Conservation (phyloP, 2,113 vertebrate genomes). For the Sceloporus undulatus region DNA sequence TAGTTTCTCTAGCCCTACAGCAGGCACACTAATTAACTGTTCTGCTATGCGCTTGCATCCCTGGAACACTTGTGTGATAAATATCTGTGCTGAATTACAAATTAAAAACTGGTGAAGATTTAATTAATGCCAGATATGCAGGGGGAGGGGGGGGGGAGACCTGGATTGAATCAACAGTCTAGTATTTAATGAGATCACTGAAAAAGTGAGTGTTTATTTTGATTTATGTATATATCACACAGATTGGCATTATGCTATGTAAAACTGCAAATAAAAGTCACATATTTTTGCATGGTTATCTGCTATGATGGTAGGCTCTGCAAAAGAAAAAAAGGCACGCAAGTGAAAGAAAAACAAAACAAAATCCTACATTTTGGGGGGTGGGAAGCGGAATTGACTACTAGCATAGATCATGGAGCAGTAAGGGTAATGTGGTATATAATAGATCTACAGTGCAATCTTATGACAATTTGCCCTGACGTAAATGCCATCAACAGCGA, state of each 20-base stretch:
- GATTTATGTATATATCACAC: constrained; percentile 28
- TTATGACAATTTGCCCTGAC: not conserved
- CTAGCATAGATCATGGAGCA: not conserved
- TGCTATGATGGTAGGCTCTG: constrained; percentile 45
- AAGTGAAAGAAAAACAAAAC: constrained; percentile 53
- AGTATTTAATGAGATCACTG: constrained; percentile 29
- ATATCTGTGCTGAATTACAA: constrained; percentile 49
- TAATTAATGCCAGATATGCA: constrained; percentile 50
- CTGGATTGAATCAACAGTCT: constrained; percentile 20
- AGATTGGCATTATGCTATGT: constrained; percentile 52
- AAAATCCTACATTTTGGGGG: constrained; percentile 2
- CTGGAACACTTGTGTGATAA: constrained; percentile 44
- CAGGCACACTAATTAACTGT: constrained; percentile 46
- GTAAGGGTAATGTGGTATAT: not conserved
- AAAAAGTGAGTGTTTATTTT: not conserved
- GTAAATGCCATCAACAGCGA: not conserved
- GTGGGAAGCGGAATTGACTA: constrained; percentile 5
- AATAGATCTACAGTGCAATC: constrained; percentile 20
- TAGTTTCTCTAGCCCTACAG: constrained; percentile 64
- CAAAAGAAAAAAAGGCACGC: constrained; percentile 64
- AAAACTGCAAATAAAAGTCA: constrained; percentile 51
- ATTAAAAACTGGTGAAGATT: constrained; percentile 55
- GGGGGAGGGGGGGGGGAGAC: not conserved
- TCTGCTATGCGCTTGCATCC: constrained; percentile 38
- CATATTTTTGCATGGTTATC: constrained; percentile 46